phyloP scores from a whole-genome alignment of 2,888 invertebrate species.

The Drosophila subsilvestris region DNA sequence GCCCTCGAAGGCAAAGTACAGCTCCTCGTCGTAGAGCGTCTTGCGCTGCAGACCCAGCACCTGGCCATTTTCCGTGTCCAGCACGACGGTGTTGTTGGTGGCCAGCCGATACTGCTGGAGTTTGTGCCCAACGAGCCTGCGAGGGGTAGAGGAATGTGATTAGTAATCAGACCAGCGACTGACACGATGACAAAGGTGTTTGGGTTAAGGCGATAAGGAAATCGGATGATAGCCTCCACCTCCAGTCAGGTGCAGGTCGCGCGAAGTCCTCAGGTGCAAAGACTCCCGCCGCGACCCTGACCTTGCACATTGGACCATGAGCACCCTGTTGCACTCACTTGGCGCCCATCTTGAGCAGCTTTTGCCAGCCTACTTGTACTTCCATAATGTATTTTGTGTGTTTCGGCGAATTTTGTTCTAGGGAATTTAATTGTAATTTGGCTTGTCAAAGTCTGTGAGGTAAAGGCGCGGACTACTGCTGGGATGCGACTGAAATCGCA shows the following conservation, averaged over 20 bases:
- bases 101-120: slow-evolving; percentile 70
- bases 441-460: not conserved
- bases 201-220: slow-evolving; percentile 24
- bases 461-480: slow-evolving; percentile 1
- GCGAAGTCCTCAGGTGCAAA: slow-evolving; percentile 23
- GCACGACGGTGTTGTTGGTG: slow-evolving; percentile 69
- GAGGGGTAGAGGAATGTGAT: not conserved
- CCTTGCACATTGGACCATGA: slow-evolving; percentile 8
- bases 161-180: not conserved
- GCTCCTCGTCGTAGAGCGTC: slow-evolving; percentile 70
- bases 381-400: slow-evolving; percentile 43
- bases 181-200: slow-evolving; percentile 12
- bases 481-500: not conserved
- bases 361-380: slow-evolving; percentile 56
- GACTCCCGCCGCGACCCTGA: not conserved
- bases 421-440: not conserved
- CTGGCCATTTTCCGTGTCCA: slow-evolving; percentile 74
- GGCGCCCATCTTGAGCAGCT: slow-evolving; percentile 50
- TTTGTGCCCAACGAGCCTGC: slow-evolving; percentile 70
- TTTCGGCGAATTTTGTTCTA: not conserved
- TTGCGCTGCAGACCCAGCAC: slow-evolving; percentile 75
- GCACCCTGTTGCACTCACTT: slow-evolving; percentile 41
- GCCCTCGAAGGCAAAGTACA: slow-evolving; percentile 81
- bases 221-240: slow-evolving; percentile 10
- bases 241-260: slow-evolving; percentile 9